phyloP scores from a whole-genome alignment of 2,888 invertebrate species.

The Peribatodes rhomboidaria region DNA sequence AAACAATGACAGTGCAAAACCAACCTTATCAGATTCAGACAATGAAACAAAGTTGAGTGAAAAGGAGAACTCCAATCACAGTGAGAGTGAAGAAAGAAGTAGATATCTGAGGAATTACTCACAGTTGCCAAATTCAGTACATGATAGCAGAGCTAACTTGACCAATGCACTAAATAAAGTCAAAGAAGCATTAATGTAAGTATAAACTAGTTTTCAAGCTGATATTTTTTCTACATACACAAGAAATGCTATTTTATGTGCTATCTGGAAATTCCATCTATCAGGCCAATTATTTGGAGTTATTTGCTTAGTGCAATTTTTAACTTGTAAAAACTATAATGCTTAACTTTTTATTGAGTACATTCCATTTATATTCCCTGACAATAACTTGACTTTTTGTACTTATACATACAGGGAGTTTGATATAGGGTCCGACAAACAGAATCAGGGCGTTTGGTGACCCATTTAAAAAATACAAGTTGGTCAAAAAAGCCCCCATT shows the following conservation, averaged over 20 bases:
- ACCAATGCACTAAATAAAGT: conserved; percentile 79
- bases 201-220: conserved; percentile 34
- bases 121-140: conserved; percentile 65
- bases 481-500: no score
- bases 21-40: conserved; percentile 73
- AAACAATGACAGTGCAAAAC: conserved; percentile 67
- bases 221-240: no score
- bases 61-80: conserved; percentile 74
- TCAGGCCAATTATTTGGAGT: no score
- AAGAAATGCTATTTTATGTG: neutral
- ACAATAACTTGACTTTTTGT: no score
- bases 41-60: conserved; percentile 72
- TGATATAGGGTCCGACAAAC: no score
- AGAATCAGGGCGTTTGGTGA: no score
- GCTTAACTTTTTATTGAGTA: no score
- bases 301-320: no score
- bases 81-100: conserved; percentile 69
- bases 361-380: no score
- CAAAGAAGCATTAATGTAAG: conserved; percentile 78
- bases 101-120: conserved; percentile 68
- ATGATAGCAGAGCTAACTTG: conserved; percentile 77
- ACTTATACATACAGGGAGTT: no score
- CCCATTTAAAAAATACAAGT: no score
- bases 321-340: no score
- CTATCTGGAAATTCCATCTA: neutral